Base-by-base conservation (phyloP, 1,140 invertebrate species). In the Phymorhynchus buccinoides region DNA sequence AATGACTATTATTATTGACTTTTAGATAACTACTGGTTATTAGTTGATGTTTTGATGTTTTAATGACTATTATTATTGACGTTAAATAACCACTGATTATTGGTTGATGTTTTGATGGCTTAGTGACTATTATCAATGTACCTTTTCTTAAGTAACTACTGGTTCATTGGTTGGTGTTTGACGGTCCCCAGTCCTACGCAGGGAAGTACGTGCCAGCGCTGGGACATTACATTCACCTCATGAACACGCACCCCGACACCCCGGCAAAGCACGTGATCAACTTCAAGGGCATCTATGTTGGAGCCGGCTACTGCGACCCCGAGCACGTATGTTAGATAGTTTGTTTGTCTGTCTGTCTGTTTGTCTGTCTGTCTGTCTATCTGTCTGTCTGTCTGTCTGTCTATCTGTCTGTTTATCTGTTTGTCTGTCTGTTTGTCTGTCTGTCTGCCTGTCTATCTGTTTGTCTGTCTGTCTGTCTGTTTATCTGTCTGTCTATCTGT, bases 141-240 rank as follows among this genome's bases (percentile, higher is more conserved):
- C n/a, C n/a, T n/a, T n/a, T n/a, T n/a, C n/a, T n/a, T n/a, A n/a
- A n/a, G n/a, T n/a, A n/a, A n/a, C n/a, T n/a, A n/a, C n/a, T n/a
- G n/a, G n/a, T n/a, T n/a, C n/a, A n/a, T n/a, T 12, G 56, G 12
- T 27, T 62, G 12, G 27, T 41, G 30, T 75, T 75, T 78, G 41
- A 1, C 39, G 75, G 12, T 4, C 41, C 22, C 9, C 77, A 86
- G 85, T 86, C 85, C 4, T 86, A 86, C 62, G 85, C 85, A 32
- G 85, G 85, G 6, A 86, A 86, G 62, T 86, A 86, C 66, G 85
- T 86, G 62, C 85, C 85, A 27, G 32, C 56, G 4, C 77, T 86
- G n/a, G 85, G 73, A 1, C 71, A 77, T 81, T 79, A 86, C 73
- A 84, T 86, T 42, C 81, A 86, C 71, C 18, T 39, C 2, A 68